Conservation (phyloP, 2,113 vertebrate genomes). For the Salvator merianae region DNA sequence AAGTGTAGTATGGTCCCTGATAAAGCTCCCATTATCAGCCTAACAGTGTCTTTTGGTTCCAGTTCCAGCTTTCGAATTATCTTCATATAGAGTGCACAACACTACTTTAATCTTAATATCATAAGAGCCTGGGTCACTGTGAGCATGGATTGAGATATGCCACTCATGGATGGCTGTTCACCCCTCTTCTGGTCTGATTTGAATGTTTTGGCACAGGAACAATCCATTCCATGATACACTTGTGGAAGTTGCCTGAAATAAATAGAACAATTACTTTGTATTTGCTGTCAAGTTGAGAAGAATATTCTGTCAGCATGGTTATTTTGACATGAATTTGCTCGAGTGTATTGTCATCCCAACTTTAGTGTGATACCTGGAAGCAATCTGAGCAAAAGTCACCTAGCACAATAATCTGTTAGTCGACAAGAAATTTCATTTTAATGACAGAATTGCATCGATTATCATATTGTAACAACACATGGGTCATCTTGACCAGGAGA, state of each 20-base stretch:
- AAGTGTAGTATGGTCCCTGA: too few relatives aligned
- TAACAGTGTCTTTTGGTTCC: too few relatives aligned
- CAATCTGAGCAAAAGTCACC: background rate
- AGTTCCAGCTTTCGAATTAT: too few relatives aligned
- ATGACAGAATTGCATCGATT: background rate
- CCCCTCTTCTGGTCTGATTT: too few relatives aligned
- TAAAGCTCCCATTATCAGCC: too few relatives aligned
- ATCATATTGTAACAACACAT: background rate
- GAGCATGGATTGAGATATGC: too few relatives aligned
- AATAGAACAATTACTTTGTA: background rate
- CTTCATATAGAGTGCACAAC: too few relatives aligned
- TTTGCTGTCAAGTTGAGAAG: background rate
- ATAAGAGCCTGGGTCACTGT: too few relatives aligned
- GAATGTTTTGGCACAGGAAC: too few relatives aligned
- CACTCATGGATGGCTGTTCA: too few relatives aligned
- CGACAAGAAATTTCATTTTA: constrained; percentile 2
- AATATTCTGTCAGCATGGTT: background rate
- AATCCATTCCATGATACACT: too few relatives aligned
- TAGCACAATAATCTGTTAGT: background rate
- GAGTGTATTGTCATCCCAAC: background rate
- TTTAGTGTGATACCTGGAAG: background rate
- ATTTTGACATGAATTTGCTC: background rate
- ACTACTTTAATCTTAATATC: too few relatives aligned
- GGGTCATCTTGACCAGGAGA: background rate
- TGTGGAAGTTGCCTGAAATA: background rate